A percentile compares a stretch with the other conserved stretches of the same genome.
Evolutionary conservation across 2,888 invertebrate species (phyloP).

Genomic region (Plemyria rubiginata): DNA sequence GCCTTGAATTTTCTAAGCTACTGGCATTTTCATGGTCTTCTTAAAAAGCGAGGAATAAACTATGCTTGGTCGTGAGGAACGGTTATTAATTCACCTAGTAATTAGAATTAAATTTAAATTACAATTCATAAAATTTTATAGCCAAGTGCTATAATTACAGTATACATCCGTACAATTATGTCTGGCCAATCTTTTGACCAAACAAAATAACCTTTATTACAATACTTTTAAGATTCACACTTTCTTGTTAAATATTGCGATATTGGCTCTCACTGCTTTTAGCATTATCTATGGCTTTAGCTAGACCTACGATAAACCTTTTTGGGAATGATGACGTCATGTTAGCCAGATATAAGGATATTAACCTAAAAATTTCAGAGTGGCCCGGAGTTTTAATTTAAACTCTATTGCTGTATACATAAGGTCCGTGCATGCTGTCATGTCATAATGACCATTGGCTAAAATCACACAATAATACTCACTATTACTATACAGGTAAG

Average conservation of each 20-base stretch:
- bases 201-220: conserved; percentile 6
- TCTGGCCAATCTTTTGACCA: not conserved
- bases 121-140: too few relatives aligned
- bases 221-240: conserved; percentile 6
- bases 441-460: not conserved
- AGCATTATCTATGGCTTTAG: not conserved
- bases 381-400: not conserved
- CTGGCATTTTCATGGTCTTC: not conserved
- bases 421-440: not conserved
- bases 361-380: not conserved
- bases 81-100: not conserved
- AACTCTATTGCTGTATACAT: not conserved
- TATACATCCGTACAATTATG: not conserved
- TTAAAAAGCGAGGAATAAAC: not conserved
- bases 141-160: too few relatives aligned
- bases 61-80: not conserved
- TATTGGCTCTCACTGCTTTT: not conserved
- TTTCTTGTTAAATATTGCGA: conserved; percentile 7
- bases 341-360: not conserved
- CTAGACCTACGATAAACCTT: not conserved
- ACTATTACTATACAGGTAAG: conserved; percentile 8
- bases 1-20: not conserved
- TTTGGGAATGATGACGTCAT: not conserved
- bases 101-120: not conserved
- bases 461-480: conserved; percentile 6